Conservation (phyloP, 2,797 vertebrate genomes). For the Coregonus ussuriensis region DNA sequence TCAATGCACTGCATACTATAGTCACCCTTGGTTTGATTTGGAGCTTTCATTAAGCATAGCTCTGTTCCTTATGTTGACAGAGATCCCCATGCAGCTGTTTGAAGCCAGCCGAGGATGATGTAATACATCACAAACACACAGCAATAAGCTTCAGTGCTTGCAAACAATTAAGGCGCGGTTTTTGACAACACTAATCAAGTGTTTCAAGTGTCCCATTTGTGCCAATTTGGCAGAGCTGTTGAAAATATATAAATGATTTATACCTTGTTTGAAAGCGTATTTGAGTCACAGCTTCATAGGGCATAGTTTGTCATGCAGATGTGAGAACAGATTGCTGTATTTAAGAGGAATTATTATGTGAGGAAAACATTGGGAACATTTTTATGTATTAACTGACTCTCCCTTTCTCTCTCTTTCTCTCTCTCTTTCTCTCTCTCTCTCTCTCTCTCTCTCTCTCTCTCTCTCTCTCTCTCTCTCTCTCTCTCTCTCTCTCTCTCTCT, state of each 20-base stretch:
- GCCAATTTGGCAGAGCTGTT: conserved; percentile 18
- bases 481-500: not conserved
- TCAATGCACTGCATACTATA: not conserved
- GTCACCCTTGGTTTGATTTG: not conserved
- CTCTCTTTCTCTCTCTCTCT: too few species aligned
- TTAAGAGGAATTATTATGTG: conserved; percentile 45
- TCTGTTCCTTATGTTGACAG: not conserved
- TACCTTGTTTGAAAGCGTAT: conserved; percentile 56
- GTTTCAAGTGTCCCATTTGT: conserved; percentile 2
- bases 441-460: too few species aligned
- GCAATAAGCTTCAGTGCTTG: not conserved
- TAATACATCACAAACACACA: not conserved
- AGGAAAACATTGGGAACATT: conserved; percentile 7
- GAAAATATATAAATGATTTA: conserved; percentile 23
- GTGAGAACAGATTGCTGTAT: conserved; percentile 66
- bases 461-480: too few species aligned
- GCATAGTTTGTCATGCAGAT: conserved; percentile 59
- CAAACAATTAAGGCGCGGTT: conserved; percentile 27
- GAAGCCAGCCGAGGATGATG: not conserved
- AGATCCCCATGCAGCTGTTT: not conserved
- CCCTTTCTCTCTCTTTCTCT: not conserved
- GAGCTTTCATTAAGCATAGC: not conserved
- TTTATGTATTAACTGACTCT: conserved; percentile 12
- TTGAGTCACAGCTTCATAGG: conserved; percentile 47
- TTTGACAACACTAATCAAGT: conserved; percentile 12